Evolutionary conservation across 2,888 invertebrate species (phyloP).

Genomic region (Aspidiotus destructor): DNA sequence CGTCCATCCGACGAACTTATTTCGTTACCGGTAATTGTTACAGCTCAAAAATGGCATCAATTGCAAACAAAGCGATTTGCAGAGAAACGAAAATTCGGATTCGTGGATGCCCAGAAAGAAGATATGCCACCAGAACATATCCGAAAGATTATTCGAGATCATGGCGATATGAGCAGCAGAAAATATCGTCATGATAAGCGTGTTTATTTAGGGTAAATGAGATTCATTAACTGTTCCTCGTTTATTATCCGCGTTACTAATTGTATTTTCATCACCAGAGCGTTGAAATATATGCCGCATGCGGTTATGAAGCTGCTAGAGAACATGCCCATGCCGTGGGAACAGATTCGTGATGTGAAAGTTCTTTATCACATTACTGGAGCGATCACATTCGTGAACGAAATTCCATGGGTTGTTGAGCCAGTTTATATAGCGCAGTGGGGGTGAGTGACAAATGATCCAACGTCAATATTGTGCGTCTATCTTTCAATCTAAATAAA

Average conservation of each 20-base stretch:
- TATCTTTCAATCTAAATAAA: not conserved
- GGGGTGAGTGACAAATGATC: constrained; percentile 57
- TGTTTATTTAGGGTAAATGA: constrained; percentile 76
- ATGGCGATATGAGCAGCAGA: constrained; percentile 98
- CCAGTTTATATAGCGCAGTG: constrained; percentile 99
- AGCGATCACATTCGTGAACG: constrained; percentile 99
- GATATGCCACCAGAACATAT: constrained; percentile 99
- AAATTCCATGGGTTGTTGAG: constrained; percentile 99
- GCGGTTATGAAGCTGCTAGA: constrained; percentile 97
- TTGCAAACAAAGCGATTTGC: constrained; percentile 97
- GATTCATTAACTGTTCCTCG: not conserved
- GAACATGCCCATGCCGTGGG: constrained; percentile 99
- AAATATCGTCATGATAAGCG: constrained; percentile 98
- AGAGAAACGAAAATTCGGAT: constrained; percentile 96
- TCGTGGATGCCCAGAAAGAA: constrained; percentile 97
- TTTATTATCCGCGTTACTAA: not conserved
- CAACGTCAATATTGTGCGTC: not conserved
- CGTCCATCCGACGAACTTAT: not conserved
- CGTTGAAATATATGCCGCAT: constrained; percentile 99
- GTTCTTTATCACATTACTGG: constrained; percentile 98
- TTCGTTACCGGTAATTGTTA: constrained; percentile 34
- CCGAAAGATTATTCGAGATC: constrained; percentile 96
- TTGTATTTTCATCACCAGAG: constrained; percentile 48
- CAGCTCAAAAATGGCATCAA: constrained; percentile 95
- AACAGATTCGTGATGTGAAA: constrained; percentile 96